These are phyloP conservation scores for Actinemys pallida DNA, from an alignment of 2,113 vertebrate species.

Conservation along the genomic window DNA sequence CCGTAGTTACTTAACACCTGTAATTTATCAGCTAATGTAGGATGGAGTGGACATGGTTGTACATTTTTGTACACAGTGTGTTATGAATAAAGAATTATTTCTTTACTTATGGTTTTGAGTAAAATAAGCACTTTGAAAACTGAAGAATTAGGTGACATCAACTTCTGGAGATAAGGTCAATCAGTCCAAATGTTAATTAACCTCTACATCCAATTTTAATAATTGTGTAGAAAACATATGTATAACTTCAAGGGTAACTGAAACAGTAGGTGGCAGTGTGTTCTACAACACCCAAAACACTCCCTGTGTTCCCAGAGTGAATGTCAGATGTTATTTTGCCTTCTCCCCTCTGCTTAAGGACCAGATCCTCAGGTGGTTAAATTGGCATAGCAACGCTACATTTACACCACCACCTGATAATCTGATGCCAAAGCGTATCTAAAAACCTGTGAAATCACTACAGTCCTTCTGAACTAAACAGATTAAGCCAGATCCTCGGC, in stretches of 20 bases:
- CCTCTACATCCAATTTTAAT: background rate
- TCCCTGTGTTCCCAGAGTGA: background rate
- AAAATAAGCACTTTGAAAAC: background rate
- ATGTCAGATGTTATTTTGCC: background rate
- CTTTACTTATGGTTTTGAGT: background rate
- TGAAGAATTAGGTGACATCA: background rate
- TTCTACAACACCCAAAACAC: background rate
- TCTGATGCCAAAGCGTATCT: background rate
- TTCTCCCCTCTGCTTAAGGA: fast-evolving
- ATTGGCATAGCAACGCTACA: no score
- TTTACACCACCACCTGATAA: background rate
- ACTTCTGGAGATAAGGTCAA: background rate
- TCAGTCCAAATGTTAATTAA: background rate
- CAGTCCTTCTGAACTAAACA: background rate
- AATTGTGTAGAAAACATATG: background rate
- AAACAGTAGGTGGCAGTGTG: background rate
- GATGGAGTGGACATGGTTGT: fast-evolving
- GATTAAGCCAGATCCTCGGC: background rate
- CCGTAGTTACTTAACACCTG: background rate
- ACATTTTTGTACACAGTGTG: background rate
- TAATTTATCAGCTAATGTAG: background rate
- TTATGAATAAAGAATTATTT: background rate
- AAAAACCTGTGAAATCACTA: background rate
- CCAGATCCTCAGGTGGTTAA: background rate
- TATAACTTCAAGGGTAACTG: background rate